Evolutionary conservation across 2,797 vertebrate species (phyloP), one percentile per base, ranked within the genome.

Genomic region (Ctenopoma multispine): DNA sequence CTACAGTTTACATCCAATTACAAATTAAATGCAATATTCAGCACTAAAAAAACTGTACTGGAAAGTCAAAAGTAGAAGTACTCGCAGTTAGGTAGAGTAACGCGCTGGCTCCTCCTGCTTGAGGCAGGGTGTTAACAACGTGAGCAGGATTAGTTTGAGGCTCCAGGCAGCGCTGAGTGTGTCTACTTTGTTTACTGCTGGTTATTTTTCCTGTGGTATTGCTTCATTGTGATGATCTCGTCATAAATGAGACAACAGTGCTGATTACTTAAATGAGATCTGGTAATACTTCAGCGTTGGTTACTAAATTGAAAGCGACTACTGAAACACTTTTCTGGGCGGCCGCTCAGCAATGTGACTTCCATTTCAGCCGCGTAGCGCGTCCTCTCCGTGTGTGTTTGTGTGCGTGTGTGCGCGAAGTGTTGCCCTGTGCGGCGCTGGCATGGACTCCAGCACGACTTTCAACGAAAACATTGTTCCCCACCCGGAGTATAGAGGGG

Each of bases 311-410:
- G 29, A 67, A 54, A n/a, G 49, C 36, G n/a, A 27, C 20, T 38
- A 27, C 20, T 20, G 13, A 15, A 15, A 24, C 8, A 38, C 48
- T 50, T 50, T n/a, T 12, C 23, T 24, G 21, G 2, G 49, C 34
- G 69, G 15, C 46, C 49, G 43, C 66, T 83, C 76, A 50, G 78
- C 73, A 54, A 0, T 6, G 43, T 14, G 54, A 83, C 82, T 82
- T 79, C 83, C 70, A 61, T 46, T 63, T 67, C 57, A 55, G 24
- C 41, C 18, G 7, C 4, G 4, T 1, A 34, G 31, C 31, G 31
- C 31, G 31, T 31, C 1, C 5, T 31, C 14, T n/a, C 24, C 4
- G 51, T 34, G 29, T 34, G 58, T 47, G 27, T 23, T 18, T n/a
- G 27, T 20, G 56, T 43, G 57, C n/a, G 56, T 27, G 56, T 18